Evolutionary conservation across 2,797 vertebrate species (phyloP).

Genomic region (Betta splendens): DNA sequence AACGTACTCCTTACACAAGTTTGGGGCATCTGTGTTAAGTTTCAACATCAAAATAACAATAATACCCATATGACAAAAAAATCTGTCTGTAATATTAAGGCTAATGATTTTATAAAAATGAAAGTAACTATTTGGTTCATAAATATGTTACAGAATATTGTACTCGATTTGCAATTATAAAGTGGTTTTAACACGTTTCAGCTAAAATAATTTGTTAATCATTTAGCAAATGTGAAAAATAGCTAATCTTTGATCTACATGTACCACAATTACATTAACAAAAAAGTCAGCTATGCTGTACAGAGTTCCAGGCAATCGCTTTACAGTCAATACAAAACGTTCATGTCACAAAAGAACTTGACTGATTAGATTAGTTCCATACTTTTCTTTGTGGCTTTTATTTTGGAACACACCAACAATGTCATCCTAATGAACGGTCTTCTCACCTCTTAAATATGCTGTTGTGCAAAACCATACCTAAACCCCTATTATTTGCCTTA

Average conservation of each 20-base stretch:
- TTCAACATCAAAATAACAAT: constrained; percentile 38
- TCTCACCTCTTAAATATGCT: constrained; percentile 1
- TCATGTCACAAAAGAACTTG: not conserved
- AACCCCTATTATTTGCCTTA: no score
- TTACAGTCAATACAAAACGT: constrained; percentile 17
- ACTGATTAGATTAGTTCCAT: not conserved
- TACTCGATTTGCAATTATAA: constrained; percentile 58
- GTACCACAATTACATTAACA: constrained; percentile 52
- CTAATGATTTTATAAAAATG: constrained; percentile 60
- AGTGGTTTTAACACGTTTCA: constrained; percentile 63
- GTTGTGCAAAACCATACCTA: constrained; percentile 1
- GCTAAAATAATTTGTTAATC: constrained; percentile 41
- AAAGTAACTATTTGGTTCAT: constrained; percentile 67
- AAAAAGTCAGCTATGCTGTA: constrained; percentile 25
- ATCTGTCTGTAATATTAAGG: constrained; percentile 43
- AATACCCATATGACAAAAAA: constrained; percentile 46
- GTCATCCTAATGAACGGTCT: not conserved
- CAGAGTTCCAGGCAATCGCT: constrained; percentile 49
- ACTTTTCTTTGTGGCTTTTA: not conserved
- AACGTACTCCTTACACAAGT: constrained; percentile 53
- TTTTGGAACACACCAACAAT: no score
- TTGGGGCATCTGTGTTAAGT: constrained; percentile 38
- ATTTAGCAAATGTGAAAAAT: constrained; percentile 61
- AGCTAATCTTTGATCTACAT: constrained; percentile 48
- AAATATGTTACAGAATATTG: constrained; percentile 54